Conservation (phyloP, 2,113 vertebrate species). For the Toxotes jaculatrix region DNA sequence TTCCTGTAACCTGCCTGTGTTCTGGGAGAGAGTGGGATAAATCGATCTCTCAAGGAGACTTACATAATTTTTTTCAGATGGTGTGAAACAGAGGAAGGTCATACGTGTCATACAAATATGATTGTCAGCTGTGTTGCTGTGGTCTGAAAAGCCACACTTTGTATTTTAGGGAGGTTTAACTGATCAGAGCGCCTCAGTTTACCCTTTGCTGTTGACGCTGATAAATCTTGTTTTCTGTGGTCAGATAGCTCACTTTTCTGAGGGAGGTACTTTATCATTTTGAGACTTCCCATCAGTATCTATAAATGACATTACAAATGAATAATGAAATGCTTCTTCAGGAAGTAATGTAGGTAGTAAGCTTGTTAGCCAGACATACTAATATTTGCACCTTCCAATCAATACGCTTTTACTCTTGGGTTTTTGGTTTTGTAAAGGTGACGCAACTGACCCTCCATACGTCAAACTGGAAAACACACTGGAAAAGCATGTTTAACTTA, state of each 20-base stretch:
- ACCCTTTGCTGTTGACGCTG: not conserved
- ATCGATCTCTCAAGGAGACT: not conserved
- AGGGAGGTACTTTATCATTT: too few relatives aligned
- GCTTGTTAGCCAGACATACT: not conserved
- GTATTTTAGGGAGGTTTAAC: not conserved
- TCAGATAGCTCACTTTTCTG: too few relatives aligned
- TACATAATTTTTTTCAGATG: not conserved
- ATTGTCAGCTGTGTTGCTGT: not conserved
- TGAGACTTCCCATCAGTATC: too few relatives aligned
- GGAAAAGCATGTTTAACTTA: too few relatives aligned
- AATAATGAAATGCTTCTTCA: not conserved
- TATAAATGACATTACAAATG: too few relatives aligned
- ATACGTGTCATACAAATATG: not conserved
- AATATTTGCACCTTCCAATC: not conserved
- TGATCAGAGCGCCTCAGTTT: not conserved
- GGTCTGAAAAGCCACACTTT: not conserved
- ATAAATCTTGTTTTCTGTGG: too few relatives aligned
- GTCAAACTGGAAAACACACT: not conserved
- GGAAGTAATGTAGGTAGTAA: not conserved
- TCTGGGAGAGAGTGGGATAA: not conserved
- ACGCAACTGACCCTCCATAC: too few relatives aligned
- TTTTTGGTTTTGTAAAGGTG: not conserved
- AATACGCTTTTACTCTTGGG: not conserved
- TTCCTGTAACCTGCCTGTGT: not conserved
- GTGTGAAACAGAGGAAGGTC: not conserved